A percentile compares a stretch with the other conserved stretches of the same genome.
Evolutionary conservation across 1,140 invertebrate genomes (phyloP).

Genomic region (Camponotus vicinus): DNA sequence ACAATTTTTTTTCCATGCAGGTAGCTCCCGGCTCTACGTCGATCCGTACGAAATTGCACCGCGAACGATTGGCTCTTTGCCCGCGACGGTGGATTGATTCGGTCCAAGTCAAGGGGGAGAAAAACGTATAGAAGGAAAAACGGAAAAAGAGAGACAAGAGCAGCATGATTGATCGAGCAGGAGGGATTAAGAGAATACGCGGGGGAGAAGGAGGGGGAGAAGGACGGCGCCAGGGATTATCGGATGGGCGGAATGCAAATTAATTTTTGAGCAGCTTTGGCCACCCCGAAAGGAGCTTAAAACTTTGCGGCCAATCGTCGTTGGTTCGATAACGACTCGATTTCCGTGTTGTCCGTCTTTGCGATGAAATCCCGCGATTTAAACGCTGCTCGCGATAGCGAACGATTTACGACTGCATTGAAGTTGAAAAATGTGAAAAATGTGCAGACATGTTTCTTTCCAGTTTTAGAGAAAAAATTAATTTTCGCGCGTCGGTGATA

Average conservation of each 20-base stretch:
- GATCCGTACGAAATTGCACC: conserved; percentile 63
- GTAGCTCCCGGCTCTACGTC: conserved; percentile 34
- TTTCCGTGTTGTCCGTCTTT: conserved; percentile 22
- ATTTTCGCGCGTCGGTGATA: conserved; percentile 11
- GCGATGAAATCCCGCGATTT: conserved; percentile 16
- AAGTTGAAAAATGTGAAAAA: not conserved
- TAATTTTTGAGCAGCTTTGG: conserved; percentile 57
- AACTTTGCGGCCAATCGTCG: conserved; percentile 7
- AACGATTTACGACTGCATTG: conserved; percentile 20
- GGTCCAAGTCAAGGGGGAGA: not conserved
- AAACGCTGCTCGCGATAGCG: conserved; percentile 12
- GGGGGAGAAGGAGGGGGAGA: no score
- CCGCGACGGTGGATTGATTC: conserved; percentile 59
- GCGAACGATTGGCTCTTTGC: conserved; percentile 66
- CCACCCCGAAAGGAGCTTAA: conserved; percentile 36
- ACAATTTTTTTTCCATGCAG: conserved; percentile 35
- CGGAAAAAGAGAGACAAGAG: not conserved
- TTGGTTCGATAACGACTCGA: conserved; percentile 24
- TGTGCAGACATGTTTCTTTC: not conserved
- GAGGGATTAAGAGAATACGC: conserved; percentile 12
- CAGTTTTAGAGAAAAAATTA: not conserved
- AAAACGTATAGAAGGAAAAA: conserved; percentile 27
- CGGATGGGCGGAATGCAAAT: conserved; percentile 52
- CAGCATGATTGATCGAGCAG: conserved; percentile 33
- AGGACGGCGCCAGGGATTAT: conserved; percentile 31